Conservation (phyloP, 1,140 invertebrate species). For the Stegodyphus mimosarum region DNA sequence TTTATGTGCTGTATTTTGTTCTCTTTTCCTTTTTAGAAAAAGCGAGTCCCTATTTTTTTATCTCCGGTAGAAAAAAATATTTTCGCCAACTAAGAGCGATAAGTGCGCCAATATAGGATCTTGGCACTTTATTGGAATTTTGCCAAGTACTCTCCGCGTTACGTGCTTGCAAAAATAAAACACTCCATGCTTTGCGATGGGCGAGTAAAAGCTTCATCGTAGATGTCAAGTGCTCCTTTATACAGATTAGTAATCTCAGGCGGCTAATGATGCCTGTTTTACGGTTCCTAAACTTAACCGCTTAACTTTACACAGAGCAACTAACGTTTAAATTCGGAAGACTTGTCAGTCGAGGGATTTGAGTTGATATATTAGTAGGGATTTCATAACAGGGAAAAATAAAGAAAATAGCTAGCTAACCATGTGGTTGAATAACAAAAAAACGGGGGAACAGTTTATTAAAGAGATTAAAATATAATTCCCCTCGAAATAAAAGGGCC, state of each 20-base stretch:
- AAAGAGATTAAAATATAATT: no score
- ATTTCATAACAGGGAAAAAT: background rate
- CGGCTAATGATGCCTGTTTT: conserved; percentile 32
- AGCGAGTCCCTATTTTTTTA: no score
- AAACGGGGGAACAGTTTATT: no score
- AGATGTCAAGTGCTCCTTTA: conserved; percentile 40
- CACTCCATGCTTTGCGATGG: background rate
- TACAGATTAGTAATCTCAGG: conserved; percentile 43
- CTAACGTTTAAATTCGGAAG: background rate
- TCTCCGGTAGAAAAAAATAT: no score
- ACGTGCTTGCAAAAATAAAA: conserved; percentile 27
- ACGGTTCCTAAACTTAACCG: conserved; percentile 36
- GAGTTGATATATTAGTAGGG: no score
- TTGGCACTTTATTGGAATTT: background rate
- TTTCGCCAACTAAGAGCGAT: background rate
- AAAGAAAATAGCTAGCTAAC: background rate
- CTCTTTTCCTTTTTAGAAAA: no score
- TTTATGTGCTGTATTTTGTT: no score
- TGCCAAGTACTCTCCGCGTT: conserved; percentile 17
- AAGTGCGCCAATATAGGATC: background rate
- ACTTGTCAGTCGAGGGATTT: background rate
- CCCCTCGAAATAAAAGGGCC: no score
- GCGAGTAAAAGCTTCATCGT: conserved; percentile 25
- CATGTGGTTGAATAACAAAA: no score
- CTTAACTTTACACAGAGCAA: conserved; percentile 1